These are phyloP conservation scores for Acronicta leporina DNA, from an alignment of 2,888 invertebrate species.

Conservation along the genomic window DNA sequence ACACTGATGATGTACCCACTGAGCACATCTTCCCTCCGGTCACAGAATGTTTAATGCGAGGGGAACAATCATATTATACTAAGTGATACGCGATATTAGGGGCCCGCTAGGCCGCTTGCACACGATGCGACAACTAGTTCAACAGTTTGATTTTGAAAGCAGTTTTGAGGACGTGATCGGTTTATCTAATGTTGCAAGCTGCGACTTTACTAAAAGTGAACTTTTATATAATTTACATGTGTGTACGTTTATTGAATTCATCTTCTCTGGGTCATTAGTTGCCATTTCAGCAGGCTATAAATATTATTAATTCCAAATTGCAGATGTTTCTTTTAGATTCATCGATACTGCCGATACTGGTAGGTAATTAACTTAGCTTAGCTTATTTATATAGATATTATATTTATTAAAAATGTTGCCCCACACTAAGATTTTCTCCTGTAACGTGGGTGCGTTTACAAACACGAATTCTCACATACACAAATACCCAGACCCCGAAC, in stretches of 20 bases:
- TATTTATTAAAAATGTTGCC: too few relatives aligned
- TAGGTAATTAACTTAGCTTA: too few relatives aligned
- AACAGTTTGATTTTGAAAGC: conserved; percentile 3
- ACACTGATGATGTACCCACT: conserved; percentile 12
- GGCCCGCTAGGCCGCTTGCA: conserved; percentile 54
- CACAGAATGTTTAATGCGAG: conserved; percentile 56
- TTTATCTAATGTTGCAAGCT: neutral
- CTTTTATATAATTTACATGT: neutral
- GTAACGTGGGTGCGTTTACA: too few relatives aligned
- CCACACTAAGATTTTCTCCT: too few relatives aligned
- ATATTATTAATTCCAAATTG: too few relatives aligned
- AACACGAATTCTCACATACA: too few relatives aligned
- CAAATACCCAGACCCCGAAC: too few relatives aligned
- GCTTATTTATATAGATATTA: too few relatives aligned
- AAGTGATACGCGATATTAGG: conserved; percentile 82
- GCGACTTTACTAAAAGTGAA: neutral
- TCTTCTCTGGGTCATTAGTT: neutral
- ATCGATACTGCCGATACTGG: too few relatives aligned
- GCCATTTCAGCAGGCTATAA: too few relatives aligned
- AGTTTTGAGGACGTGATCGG: conserved; percentile 1
- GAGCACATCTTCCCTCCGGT: conserved; percentile 39
- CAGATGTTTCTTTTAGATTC: too few relatives aligned
- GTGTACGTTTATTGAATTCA: neutral
- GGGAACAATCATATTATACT: conserved; percentile 82
- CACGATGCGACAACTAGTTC: conserved; percentile 13